Base-by-base conservation (phyloP, 2,113 vertebrate genomes). In the Oreochromis niloticus region DNA sequence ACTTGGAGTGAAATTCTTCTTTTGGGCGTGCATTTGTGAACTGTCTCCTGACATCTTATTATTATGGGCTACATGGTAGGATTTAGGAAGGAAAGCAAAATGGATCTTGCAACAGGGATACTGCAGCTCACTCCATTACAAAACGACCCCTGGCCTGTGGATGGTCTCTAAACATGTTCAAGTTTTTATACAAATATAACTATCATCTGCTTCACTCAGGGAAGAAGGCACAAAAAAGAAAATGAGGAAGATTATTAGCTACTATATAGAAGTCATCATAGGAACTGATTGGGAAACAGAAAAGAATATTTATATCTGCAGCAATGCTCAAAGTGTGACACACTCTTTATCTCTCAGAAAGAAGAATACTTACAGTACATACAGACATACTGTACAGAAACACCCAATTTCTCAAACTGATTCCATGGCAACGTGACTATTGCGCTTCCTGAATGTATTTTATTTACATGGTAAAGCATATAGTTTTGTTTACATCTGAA, bases 231-330 rank as follows among this genome's bases (percentile, higher is more conserved):
- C 63, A 54, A 36, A 54, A 63, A 73, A 50, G 68, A 66, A 84
- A 85, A 85, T 55, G 59, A 84, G 54, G 39, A 50, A 59, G 32
- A 83, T 84, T 32, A 88, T 59, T 66, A 39, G 32, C n/a, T 9
- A 6, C 34, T 50, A 36, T 55, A 80, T 9, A 3, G 19, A 48
- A 78, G 34, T 13, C 39, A 57, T 66, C 79, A 57, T n/a, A 66
- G 41, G n/a, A 89, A 50, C 81, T 66, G 80, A 88, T 80, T 80
- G 36, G 80, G 61, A 89, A 81, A 34, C 9, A 73, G 75, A 41
- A 66, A 39, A 63, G 59, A 86, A 84, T 66, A 82, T 89, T 90
- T 88, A 82, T 83, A 87, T 87, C 84, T 85, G 85, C 80, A 66
- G 82, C 32, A 66, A 8, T 41, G 86, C 79, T 91, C 63, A 71